Evolutionary conservation across 2,888 invertebrate species (phyloP).

Genomic region (Perizoma flavofasciatum): DNA sequence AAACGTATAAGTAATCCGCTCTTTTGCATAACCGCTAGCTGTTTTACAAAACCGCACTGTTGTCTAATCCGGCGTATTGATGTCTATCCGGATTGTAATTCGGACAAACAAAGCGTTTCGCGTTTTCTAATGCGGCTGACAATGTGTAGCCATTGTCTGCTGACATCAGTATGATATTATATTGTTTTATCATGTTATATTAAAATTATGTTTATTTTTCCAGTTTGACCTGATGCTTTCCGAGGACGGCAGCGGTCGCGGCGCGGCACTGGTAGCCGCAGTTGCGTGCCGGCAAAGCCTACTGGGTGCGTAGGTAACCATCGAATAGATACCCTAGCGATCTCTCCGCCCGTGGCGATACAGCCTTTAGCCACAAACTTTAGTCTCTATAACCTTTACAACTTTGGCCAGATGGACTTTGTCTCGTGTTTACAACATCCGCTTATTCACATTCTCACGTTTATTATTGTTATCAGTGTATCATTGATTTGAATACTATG

Average conservation of each 20-base stretch:
- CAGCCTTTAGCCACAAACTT: constrained; percentile 39
- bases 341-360: constrained; percentile 45
- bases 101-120: no score
- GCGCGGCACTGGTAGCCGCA: constrained; percentile 98
- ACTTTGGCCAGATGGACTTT: constrained; percentile 24
- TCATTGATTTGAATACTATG: constrained; percentile 13
- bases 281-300: constrained; percentile 88
- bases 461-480: constrained; percentile 8
- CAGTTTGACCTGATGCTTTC: constrained; percentile 97
- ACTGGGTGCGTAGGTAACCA: constrained; percentile 45
- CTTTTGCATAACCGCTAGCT: neutral
- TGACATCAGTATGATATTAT: no score
- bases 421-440: constrained; percentile 14
- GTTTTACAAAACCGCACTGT: no score
- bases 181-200: neutral
- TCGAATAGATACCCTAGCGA: constrained; percentile 30
- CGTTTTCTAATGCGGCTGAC: no score
- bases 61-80: no score
- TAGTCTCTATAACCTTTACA: constrained; percentile 26
- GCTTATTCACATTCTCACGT: constrained; percentile 20
- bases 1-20: no score
- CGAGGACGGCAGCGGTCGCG: constrained; percentile 98
- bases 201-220: constrained; percentile 39
- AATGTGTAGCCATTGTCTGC: no score
- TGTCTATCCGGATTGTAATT: no score